Evolutionary conservation across 2,888 invertebrate genomes (phyloP).

Genomic region (Automeris io): DNA sequence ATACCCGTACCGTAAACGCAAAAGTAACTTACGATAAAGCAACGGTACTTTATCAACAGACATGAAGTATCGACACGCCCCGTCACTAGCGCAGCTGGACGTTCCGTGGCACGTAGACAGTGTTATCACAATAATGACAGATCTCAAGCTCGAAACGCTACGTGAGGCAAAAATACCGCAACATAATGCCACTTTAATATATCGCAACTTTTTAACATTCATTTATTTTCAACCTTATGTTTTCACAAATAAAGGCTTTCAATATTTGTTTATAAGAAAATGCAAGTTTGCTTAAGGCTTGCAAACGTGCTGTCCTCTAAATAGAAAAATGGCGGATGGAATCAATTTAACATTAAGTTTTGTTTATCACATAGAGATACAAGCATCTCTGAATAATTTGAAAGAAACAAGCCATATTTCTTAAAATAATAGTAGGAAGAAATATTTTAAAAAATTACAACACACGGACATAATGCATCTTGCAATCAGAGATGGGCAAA

Average conservation of each 20-base stretch:
- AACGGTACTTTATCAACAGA: not conserved
- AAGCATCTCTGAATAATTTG: too few species aligned
- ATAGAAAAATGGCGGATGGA: constrained; percentile 9
- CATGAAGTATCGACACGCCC: constrained; percentile 22
- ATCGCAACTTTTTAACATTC: constrained; percentile 3
- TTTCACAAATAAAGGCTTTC: not conserved
- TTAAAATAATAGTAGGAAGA: too few species aligned
- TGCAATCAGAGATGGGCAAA: too few species aligned
- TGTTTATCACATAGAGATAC: not conserved
- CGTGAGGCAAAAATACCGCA: constrained; percentile 67
- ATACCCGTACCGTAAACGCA: too few species aligned
- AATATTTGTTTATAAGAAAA: not conserved
- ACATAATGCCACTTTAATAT: constrained; percentile 3
- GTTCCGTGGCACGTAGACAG: constrained; percentile 61
- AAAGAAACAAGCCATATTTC: too few species aligned
- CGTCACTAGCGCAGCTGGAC: constrained; percentile 43
- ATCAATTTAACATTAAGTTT: constrained; percentile 10
- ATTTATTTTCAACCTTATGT: constrained; percentile 6
- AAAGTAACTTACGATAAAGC: not conserved
- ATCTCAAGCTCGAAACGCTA: constrained; percentile 51
- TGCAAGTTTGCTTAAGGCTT: constrained; percentile 5
- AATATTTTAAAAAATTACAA: too few species aligned
- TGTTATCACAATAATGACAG: constrained; percentile 76
- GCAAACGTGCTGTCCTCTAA: constrained; percentile 10
- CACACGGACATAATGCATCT: too few species aligned